Base-by-base conservation (phyloP, 1,140 invertebrate species). In the Leguminivora glycinivorella region DNA sequence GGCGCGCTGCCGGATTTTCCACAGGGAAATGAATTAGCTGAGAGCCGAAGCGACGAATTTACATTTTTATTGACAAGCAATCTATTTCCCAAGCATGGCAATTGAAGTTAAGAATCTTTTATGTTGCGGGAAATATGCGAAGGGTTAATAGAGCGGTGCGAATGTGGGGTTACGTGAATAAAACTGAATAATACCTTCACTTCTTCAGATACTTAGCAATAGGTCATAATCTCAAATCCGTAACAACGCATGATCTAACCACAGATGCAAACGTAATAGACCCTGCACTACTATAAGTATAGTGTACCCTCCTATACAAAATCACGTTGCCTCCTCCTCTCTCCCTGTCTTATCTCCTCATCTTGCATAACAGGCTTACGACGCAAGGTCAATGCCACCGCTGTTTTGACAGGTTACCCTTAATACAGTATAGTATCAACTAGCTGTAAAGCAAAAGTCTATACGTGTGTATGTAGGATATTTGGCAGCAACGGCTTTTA, bases 51-150 rank as follows among this genome's bases (percentile, higher is more conserved):
- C 78, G 81, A 72, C 75, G 83, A 89, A 91, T 91, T 91, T 91
- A 91, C 89, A 91, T 91, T 91, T 91, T 91, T 91, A 91, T 91
- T 91, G 87, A 91, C 87, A 89, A 87, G 76, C 86, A 83, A 87
- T 89, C 87, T 89, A 87, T 90, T 90, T 85, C 82, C 86, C 80
- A 83, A 83, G 77, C 80, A 83, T 84, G 82, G 80, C 84, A 81
- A 84, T 84, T 78, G 79, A 73, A 82, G 78, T 74, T 74, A 77
- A 70, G 60, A 78, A 72, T 77, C 74, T 79, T 75, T 77, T 74
- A 72, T 75, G 69, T 78, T 63, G 72, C 71, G 72, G 71, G 73
- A 75, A 75, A 78, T 67, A 72, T 58, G 71, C 47, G 71, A 70
- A 56, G 38, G 71, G 56, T 72, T 76, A 72, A 60, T 69, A 72